Percentiles rank a stretch among this genome's conserved stretches.
Conservation (phyloP, 2,888 invertebrate species). For the Pollenia amentaria region DNA sequence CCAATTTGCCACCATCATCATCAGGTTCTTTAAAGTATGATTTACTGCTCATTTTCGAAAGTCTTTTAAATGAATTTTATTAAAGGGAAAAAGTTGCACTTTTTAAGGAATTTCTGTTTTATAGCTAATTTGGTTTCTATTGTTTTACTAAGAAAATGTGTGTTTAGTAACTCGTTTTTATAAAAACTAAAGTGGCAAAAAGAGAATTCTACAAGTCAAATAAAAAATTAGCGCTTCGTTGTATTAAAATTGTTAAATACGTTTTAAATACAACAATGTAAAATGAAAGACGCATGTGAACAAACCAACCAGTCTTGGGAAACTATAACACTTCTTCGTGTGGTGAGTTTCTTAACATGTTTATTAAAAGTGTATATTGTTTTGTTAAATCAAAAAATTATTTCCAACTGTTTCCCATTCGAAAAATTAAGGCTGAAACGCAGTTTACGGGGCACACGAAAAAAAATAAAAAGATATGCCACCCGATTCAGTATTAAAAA, state of each 20-base stretch:
- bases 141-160: not conserved
- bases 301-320: no score
- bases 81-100: not conserved
- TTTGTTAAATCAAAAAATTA: no score
- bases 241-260: not conserved
- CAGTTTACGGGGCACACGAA: no score
- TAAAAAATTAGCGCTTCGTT: not conserved
- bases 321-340: no score
- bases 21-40: conserved; percentile 81
- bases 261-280: no score
- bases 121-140: not conserved
- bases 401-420: no score
- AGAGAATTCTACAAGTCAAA: no score
- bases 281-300: no score
- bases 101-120: conserved; percentile 19
- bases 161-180: conserved; percentile 25
- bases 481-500: no score
- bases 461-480: no score
- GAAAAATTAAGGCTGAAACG: no score
- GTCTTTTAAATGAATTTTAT: not conserved
- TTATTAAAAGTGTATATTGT: accelerated
- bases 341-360: no score
- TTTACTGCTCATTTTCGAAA: conserved; percentile 80
- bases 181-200: conserved; percentile 16
- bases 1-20: conserved; percentile 85